Evolutionary conservation across 2,113 vertebrate species (phyloP), one percentile per base, ranked within the genome.

Genomic region (Xiphias gladius): DNA sequence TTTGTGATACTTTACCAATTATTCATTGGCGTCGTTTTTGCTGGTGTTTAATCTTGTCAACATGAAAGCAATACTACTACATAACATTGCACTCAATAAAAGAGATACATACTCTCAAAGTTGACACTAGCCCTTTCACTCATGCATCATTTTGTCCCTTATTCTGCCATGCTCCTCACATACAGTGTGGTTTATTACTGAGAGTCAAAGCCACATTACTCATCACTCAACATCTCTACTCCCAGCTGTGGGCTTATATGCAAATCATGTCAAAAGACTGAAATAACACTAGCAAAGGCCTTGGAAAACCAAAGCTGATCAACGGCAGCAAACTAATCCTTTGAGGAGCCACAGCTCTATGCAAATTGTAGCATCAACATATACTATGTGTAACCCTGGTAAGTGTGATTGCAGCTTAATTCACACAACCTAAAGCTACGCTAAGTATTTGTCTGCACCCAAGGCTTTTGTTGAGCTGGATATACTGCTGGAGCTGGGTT

Each of bases 381-480:
- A 83, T 76, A 86, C n/a, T 32, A 20, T 86, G 54, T 81, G 83
- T 82, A 74, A 86, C 35, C 24, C 68, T 77, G 63, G 62, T 87
- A 79, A 85, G 62, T 85, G 85, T 92, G 73, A 94, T 85, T 90
- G 74, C 92, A 73, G 75, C 77, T 89, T 87, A 83, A 76, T 82
- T 72, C 82, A 86, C 69, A 67, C 22, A 46, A 20, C 52, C 70
- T 84, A 82, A 78, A 81, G 61, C 82, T 84, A 74, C 61, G 39
- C n/a, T n/a, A n/a, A n/a, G 72, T 37, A 41, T 67, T 41, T 50
- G 41, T 75, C 64, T 65, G 78, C 71, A 66, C 50, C 73, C 39
- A 17, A 20, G 50, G 24, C 24, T 71, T 86, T 80, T 85, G 65
- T 59, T 76, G 26, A 65, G 28, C 41, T 72, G 10, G 19, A 55